phyloP scores from a whole-genome alignment of 2,797 vertebrate genomes.

The Uromys caudimaculatus region DNA sequence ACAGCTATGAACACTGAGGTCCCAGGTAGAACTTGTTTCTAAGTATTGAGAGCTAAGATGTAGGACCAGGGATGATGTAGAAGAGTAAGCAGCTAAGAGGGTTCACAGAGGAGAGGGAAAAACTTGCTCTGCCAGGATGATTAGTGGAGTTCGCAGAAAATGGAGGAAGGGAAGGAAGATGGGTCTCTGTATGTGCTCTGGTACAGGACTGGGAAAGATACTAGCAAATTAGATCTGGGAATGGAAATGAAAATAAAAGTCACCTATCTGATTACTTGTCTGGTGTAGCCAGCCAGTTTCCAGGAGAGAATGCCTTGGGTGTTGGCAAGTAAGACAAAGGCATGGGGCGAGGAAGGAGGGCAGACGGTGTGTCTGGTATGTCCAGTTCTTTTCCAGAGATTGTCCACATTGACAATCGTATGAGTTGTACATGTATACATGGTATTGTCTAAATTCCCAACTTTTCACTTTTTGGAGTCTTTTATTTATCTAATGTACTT shows the following conservation, averaged over 20 bases:
- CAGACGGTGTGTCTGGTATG: not conserved
- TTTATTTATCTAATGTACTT: not conserved
- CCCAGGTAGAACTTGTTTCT: not conserved
- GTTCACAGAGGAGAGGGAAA: not conserved
- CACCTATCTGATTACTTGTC: not conserved
- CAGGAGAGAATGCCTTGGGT: not conserved
- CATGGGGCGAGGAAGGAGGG: not conserved
- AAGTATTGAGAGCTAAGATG: not conserved
- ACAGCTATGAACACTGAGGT: not conserved
- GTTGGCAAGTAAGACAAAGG: not conserved
- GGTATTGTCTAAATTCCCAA: not conserved
- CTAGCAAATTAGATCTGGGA: not conserved
- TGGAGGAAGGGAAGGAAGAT: not conserved
- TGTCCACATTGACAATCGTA: not conserved
- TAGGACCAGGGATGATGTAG: not conserved
- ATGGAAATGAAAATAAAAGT: not conserved
- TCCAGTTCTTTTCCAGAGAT: not conserved
- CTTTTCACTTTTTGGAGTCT: not conserved
- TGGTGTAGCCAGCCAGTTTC: not conserved
- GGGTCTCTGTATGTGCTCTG: not conserved
- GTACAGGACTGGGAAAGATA: not conserved
- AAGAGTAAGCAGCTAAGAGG: not conserved
- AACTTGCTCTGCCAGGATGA: not conserved
- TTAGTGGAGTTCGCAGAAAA: not conserved
- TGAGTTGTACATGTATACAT: not conserved